Base-by-base conservation (phyloP, 2,888 invertebrate species). In the Stenodera caucasica region DNA sequence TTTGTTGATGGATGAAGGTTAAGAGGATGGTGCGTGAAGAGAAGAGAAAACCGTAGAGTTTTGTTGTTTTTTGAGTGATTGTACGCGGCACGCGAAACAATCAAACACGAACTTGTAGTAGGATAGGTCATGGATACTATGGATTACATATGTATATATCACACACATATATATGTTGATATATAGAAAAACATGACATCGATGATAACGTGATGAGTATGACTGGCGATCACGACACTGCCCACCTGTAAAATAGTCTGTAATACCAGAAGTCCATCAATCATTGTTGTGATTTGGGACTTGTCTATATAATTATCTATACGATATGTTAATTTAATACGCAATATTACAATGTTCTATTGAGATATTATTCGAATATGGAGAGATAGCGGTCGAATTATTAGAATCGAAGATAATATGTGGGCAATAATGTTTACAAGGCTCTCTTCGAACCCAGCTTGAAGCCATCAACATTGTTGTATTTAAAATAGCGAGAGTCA, bases 51-150 rank as follows among this genome's bases (percentile, higher is more conserved):
- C 35, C 32, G 55, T 55, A 52, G 15, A 52, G 21, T n/a, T n/a
- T 52, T 52, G 52, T 52, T 21, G 14, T n/a, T 51, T 52, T 61
- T 55, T 60, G 62, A 66, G 67, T 62, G 65, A 65, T 68, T 62
- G 60, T 64, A 50, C 35, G 60, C 64, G 63, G 62, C 69, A 69
- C 69, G 69, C 69, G 66, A 69, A 69, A 69, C 66, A 60, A 66
- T 65, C 66, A 59, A 62, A 63, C 68, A 68, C 65, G 65, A 68
- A 65, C 58, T 61, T 56, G 37, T 60, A 65, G 40, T 55, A 61
- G 67, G 67, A 65, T 67, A 67, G 67, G 67, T 67, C 67, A 65
- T 60, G 67, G 67, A 65, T 65, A 63, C 63, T 63, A 65, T 67
- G 58, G 61, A 61, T 61, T 62, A 62, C 55, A 67, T 59, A 65